Evolutionary conservation across 2,797 vertebrate species (phyloP).

Genomic region (Falco naumanni): DNA sequence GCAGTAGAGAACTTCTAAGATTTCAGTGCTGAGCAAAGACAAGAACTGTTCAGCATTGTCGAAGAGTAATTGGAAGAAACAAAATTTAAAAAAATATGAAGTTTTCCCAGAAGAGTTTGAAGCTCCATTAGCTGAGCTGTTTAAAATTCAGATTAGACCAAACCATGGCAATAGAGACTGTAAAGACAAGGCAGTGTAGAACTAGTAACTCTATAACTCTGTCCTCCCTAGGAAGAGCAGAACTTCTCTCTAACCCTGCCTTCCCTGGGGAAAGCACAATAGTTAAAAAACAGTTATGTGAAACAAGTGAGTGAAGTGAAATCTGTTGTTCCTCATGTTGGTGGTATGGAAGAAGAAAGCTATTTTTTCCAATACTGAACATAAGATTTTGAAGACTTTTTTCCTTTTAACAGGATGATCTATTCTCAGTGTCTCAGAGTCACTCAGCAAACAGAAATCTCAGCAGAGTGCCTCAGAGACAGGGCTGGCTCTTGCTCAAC

Average conservation of each 20-base stretch:
- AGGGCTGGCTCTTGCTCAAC: slow-evolving; percentile 81
- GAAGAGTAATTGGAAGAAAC: neutral
- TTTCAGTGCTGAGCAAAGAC: neutral
- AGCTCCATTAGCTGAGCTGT: neutral
- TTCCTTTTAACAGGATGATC: slow-evolving; percentile 8
- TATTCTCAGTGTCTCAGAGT: slow-evolving; percentile 55
- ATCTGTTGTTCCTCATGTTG: neutral
- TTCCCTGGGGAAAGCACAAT: neutral
- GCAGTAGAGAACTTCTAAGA: neutral
- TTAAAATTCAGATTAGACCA: neutral
- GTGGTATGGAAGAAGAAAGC: neutral
- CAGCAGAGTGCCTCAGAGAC: slow-evolving; percentile 67
- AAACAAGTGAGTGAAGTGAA: neutral
- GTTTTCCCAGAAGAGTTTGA: neutral
- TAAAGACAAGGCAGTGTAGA: neutral
- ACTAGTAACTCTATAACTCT: neutral
- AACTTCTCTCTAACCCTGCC: neutral
- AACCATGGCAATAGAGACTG: neutral
- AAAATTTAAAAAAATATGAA: accelerated
- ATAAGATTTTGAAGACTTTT: neutral
- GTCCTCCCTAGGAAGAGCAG: neutral
- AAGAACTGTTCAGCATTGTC: neutral
- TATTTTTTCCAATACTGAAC: neutral
- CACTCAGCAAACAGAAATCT: slow-evolving; percentile 42
- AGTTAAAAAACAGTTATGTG: neutral